Evolutionary conservation across 2,113 vertebrate genomes (phyloP), one percentile per base, ranked within the genome.

Genomic region (Eubucco bourcierii): DNA sequence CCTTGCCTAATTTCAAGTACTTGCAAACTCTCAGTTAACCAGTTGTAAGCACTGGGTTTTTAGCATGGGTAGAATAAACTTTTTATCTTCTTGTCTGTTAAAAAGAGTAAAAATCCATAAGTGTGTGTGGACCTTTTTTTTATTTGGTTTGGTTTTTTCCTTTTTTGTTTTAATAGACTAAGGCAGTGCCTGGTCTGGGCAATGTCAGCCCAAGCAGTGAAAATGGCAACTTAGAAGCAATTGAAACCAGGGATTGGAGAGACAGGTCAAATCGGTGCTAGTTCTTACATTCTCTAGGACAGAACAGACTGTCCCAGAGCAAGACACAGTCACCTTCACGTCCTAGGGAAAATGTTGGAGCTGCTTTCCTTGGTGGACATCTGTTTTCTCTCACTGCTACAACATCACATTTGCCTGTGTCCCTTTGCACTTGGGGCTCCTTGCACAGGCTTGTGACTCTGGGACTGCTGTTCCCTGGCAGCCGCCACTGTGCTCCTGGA

Each of bases 211-310:
- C 33, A 80, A 93, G 72, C 78, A 81, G 60, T 3, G 15, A 94
- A 93, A 96, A 68, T 75, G 44, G 73, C 84, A 93, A 92, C 91
- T 90, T 94, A 89, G 15, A 91, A 83, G 79, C 68, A 92, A 83
- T 58, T 71, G 61, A 96, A 96, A 92, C 25, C 73, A 92, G 82
- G 39, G 20, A 58, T 88, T 27, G 24, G 58, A 83, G 39, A 72
- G 53, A 71, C 44, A 71, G 85, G 72, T 89, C 88, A 88, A 92
- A 89, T 46, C 93, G 72, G 72, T 95, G 87, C 68, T 87, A 76
- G 66, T 63, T 84, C 52, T 90, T 73, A 65, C 1, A 1, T 79
- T 89, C 56, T 29, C 15, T 87, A 53, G 76, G 29, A 91, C 9
- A 70, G 25, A 90, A 53, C 52, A 73, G 60, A 71, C 4, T 39